phyloP scores from a whole-genome alignment of 2,113 vertebrate genomes.

The Heteronetta atricapilla region DNA sequence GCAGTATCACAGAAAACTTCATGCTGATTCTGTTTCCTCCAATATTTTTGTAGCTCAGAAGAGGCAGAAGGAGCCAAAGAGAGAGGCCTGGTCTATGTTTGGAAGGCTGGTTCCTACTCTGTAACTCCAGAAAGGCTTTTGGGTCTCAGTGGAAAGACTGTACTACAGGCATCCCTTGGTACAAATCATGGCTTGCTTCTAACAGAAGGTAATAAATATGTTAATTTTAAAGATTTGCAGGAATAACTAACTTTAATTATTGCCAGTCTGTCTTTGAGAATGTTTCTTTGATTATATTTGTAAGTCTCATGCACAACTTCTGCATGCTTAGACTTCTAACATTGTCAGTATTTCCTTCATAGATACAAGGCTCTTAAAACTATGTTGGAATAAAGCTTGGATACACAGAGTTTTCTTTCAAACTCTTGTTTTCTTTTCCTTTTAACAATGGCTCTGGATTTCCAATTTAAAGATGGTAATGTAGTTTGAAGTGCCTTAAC shows the following conservation, averaged over 20 bases:
- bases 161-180: constrained; percentile 91
- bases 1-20: neutral
- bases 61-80: constrained; percentile 83
- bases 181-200: constrained; percentile 87
- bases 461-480: neutral
- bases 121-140: constrained; percentile 85
- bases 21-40: neutral
- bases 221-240: neutral
- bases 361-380: neutral
- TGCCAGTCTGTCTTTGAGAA: neutral
- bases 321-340: neutral
- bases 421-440: neutral
- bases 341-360: neutral
- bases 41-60: constrained; percentile 79
- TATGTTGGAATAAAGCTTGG: neutral
- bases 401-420: neutral
- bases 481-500: neutral
- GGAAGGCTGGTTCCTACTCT: constrained; percentile 89
- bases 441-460: neutral
- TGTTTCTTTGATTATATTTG: neutral
- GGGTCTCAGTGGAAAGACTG: constrained; percentile 82
- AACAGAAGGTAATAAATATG: constrained; percentile 83
- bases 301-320: neutral
- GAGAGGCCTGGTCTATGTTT: constrained; percentile 88
- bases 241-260: neutral